These are phyloP conservation scores for Larimichthys crocea DNA, from an alignment of 2,113 vertebrate genomes.

Conservation along the genomic window DNA sequence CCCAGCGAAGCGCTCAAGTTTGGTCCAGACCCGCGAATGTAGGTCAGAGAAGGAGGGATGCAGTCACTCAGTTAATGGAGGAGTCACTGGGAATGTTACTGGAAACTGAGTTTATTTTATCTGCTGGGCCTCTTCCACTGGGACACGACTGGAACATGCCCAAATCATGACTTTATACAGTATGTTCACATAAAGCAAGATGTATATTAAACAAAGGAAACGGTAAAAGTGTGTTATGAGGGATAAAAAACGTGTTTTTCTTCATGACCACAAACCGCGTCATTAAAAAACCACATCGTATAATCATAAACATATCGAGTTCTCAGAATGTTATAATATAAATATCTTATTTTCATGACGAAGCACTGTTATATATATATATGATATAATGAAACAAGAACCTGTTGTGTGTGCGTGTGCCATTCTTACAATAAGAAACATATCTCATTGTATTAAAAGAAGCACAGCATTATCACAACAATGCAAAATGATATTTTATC, in stretches of 20 bases:
- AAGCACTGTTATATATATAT: too few relatives aligned
- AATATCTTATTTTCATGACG: not conserved
- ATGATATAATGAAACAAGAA: not conserved
- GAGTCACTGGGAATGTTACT: slow-evolving; percentile 50
- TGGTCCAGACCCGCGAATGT: slow-evolving; percentile 59
- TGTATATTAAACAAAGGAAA: not conserved
- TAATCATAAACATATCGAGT: not conserved
- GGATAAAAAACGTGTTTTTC: too few relatives aligned
- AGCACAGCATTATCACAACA: not conserved
- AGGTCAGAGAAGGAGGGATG: slow-evolving; percentile 62
- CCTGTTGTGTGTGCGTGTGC: not conserved
- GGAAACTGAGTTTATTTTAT: slow-evolving; percentile 46
- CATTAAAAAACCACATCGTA: not conserved
- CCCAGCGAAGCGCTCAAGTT: slow-evolving; percentile 26
- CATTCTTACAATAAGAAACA: not conserved
- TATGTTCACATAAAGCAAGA: not conserved
- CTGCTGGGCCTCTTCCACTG: slow-evolving; percentile 41
- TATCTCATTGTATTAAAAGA: too few relatives aligned
- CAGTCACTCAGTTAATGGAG: not conserved
- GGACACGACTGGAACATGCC: slow-evolving; percentile 14
- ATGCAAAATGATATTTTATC: not conserved
- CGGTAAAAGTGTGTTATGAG: not conserved
- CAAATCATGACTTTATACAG: not conserved
- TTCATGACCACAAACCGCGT: not conserved
- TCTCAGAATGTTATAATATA: not conserved